Conservation (phyloP, 2,113 vertebrate species). For the Leptosomus discolor region DNA sequence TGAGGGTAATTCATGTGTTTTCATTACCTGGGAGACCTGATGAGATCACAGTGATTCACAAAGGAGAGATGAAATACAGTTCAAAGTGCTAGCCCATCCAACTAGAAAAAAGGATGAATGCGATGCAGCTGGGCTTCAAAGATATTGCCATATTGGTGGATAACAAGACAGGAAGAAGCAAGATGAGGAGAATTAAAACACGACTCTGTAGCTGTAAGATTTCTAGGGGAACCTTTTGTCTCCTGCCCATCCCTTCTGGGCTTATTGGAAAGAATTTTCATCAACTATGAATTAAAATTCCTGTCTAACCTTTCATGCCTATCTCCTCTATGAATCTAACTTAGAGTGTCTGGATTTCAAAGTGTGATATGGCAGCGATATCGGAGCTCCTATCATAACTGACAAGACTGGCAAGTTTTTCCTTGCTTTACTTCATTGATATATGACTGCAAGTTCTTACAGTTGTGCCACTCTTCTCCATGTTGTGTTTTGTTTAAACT, state of each 20-base stretch:
- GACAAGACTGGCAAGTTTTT: neutral
- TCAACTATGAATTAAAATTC: slow-evolving; percentile 34
- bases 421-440: neutral
- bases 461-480: neutral
- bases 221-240: slow-evolving; percentile 15
- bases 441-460: neutral
- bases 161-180: neutral
- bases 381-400: neutral
- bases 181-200: neutral
- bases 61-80: slow-evolving; percentile 33
- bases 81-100: neutral
- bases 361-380: neutral
- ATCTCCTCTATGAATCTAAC: neutral
- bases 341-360: neutral
- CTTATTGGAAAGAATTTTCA: slow-evolving; percentile 8
- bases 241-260: slow-evolving; percentile 12
- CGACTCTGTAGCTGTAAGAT: neutral
- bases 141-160: neutral
- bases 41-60: slow-evolving; percentile 12
- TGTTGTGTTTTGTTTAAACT: neutral
- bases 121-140: slow-evolving; percentile 51
- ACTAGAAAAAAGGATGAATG: neutral
- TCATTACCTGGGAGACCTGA: neutral
- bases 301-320: neutral
- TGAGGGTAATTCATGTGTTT: neutral